Base-by-base conservation (phyloP, 1,140 invertebrate genomes). In the Zaprionus inermis region DNA sequence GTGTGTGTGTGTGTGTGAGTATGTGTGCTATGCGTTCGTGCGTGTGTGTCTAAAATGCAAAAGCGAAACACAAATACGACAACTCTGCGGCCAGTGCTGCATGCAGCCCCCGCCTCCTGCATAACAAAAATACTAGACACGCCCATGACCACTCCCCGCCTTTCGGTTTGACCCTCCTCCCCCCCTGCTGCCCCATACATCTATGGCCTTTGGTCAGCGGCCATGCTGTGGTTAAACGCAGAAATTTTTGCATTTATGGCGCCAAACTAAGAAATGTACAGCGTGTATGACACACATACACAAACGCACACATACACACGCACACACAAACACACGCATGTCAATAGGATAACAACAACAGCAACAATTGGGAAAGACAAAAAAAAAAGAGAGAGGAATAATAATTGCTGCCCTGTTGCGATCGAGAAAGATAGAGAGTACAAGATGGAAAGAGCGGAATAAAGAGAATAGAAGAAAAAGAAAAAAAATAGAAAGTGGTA, bases 41-140 rank as follows among this genome's bases (percentile, higher is more conserved):
- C 72, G 77, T 82, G 65, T 82, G 65, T 78, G 58, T 67, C 66
- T 83, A 56, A 83, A 84, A 84, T 84, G 81, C 76, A 84, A 76
- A 73, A 71, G 44, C 57, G 41, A 34, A 60, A 69, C 54, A 57
- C 58, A 82, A 81, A 72, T 76, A 81, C 41, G 44, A 49, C 67
- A 76, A 58, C 44, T 61, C 52, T 71, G 72, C 66, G 72, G 67
- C 38, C 49, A 34, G 24, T 46, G 49, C n/a, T 41, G 38, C n/a
- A n/a, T n/a, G 12, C 34, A 28, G 10, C 64, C 34, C n/a, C 41
- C 10, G 56, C 28, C 70, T 58, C 41, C 51, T 55, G 49, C 60
- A 71, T 65, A 65, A 65, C 51, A 65, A 57, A 71, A 38, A 38
- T 58, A 52, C 41, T 66, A 22, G 28, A 32, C 59, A 68, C 55